Percentiles rank a stretch among this genome's conserved stretches.
Evolutionary conservation across 2,797 vertebrate genomes (phyloP).

Genomic region (Sus cebifrons): DNA sequence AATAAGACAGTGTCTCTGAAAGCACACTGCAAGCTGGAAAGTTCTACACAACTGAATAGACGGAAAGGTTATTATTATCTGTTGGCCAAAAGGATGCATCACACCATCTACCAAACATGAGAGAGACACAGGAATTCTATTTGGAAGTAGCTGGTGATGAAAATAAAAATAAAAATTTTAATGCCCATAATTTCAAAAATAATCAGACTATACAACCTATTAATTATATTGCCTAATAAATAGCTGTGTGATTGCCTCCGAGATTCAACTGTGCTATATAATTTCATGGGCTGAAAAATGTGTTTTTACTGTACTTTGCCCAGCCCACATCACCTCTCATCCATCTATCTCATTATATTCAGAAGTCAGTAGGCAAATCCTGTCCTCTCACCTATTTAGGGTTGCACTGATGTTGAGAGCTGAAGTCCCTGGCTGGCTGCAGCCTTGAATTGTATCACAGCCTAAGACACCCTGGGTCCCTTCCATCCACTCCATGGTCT

Average conservation of each 20-base stretch:
- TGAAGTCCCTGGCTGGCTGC: background rate
- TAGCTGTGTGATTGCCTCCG: background rate
- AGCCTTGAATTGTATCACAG: background rate
- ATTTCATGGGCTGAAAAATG: constrained; percentile 1
- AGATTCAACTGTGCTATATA: background rate
- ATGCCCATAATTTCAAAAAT: constrained; percentile 66
- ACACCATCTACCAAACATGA: background rate
- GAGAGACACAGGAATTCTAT: constrained; percentile 19
- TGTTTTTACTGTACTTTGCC: background rate
- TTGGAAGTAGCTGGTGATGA: constrained; percentile 40
- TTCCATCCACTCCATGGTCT: background rate
- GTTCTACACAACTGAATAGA: background rate
- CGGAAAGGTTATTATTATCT: background rate
- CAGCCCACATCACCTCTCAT: background rate
- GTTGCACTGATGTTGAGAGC: background rate
- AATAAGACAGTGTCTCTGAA: fast-evolving
- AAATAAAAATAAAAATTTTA: constrained; percentile 43
- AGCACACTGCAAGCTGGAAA: background rate
- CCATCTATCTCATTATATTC: background rate
- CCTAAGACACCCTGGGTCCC: background rate
- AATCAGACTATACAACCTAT: background rate
- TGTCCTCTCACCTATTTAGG: background rate
- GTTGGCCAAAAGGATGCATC: background rate
- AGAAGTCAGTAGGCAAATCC: background rate
- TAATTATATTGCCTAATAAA: constrained; percentile 56